Evolutionary conservation across 2,797 vertebrate genomes (phyloP), one percentile per base, ranked within the genome.

Genomic region (Mormyrus hasselquistii): DNA sequence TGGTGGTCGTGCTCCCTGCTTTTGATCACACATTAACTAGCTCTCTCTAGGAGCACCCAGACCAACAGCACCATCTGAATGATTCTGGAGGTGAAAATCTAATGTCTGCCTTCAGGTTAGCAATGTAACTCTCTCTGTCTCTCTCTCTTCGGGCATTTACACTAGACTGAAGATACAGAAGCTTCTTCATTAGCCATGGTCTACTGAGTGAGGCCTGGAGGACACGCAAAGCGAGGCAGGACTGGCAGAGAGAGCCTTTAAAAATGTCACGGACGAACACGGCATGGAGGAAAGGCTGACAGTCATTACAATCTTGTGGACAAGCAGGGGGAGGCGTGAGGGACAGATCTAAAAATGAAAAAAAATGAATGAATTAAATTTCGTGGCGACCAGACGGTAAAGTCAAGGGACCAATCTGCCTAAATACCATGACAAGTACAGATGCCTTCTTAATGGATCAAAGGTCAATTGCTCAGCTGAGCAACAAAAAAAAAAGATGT

Each of bases 341-440:
- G 34, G 69, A 38, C 69, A 16, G 69, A 73, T 38, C 5, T 38
- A 73, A 73, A 73, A 73, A 73, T 16, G n/a, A 65, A 25, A 69
- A 52, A 57, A 73, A 73, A 73, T 16, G 4, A 38, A 73, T 38
- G 4, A 73, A 73, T 73, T 73, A 79, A 79, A 44, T 79, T 79
- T 41, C 0, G 38, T 8, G 16, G 38, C 7, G 38, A 47, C 41
- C 76, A 82, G 41, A 82, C 76, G 19, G 76, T 82, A 47, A 82
- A 82, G 76, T 82, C 76, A n/a, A 82, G 76, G 76, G 76, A 82
- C 41, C 69, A 73, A 38, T 73, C 29, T 73, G 69, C 29, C 69
- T 82, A 44, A 82, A 82, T 44, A 82, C 16, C 41, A 22, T 82
- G 73, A 79, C 38, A 79, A 44, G 38, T 82, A 47, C 76, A 82